These are phyloP conservation scores for Athrips mouffetella DNA, from an alignment of 2,888 invertebrate genomes.

Conservation along the genomic window DNA sequence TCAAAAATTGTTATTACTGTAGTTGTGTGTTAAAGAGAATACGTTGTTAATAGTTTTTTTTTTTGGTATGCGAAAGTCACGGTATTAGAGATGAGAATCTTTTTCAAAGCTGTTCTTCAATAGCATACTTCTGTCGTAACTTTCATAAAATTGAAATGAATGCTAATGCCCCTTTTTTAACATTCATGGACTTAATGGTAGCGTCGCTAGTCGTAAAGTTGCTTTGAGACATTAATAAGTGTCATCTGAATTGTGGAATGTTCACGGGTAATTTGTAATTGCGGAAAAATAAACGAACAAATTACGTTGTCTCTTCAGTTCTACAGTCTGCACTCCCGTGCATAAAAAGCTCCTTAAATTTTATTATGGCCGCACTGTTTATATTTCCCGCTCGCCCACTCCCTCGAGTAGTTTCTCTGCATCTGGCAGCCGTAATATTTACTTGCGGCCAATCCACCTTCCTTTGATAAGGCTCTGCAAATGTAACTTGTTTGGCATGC, in stretches of 20 bases:
- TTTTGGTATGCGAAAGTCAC: no score
- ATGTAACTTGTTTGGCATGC: constrained; percentile 27
- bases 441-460: constrained; percentile 29
- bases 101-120: constrained; percentile 3
- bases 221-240: constrained; percentile 12
- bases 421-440: constrained; percentile 43
- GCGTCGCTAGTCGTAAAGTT: constrained; percentile 13
- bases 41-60: no score
- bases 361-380: constrained; percentile 56
- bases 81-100: no score
- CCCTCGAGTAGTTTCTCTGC: constrained; percentile 28
- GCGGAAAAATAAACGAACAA: constrained; percentile 8
- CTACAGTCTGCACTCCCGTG: constrained; percentile 30
- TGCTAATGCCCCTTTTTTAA: constrained; percentile 20
- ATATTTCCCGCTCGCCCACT: constrained; percentile 29
- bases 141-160: constrained; percentile 21
- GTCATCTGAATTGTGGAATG: constrained; percentile 7
- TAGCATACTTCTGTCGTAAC: neutral
- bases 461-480: constrained; percentile 31
- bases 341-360: constrained; percentile 40
- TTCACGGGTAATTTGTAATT: constrained; percentile 7
- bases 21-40: no score
- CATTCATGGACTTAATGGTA: constrained; percentile 20
- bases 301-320: constrained; percentile 10
- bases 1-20: no score